phyloP scores from a whole-genome alignment of 2,797 vertebrate species.

The Alouatta caraya region DNA sequence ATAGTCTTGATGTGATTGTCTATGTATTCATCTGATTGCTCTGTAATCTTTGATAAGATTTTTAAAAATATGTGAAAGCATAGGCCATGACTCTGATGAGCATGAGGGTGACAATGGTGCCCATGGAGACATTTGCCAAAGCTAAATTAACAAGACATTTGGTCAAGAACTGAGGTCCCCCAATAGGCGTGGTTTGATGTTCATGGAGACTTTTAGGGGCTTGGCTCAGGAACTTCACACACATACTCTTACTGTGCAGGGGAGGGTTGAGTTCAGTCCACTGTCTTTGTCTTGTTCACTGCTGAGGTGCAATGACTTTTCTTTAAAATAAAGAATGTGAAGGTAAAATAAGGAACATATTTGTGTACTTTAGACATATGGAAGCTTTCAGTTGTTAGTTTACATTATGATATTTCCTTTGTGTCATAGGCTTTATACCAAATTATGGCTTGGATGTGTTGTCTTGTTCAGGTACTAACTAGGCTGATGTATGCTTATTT shows the following conservation, averaged over 20 bases:
- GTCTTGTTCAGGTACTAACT: conserved; percentile 18
- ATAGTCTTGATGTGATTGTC: neutral
- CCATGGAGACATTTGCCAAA: neutral
- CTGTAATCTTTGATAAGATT: neutral
- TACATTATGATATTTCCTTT: neutral
- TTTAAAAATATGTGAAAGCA: neutral
- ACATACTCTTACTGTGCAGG: neutral
- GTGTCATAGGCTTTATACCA: neutral
- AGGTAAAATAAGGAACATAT: neutral
- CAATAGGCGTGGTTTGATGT: fast-evolving
- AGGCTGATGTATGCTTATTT: conserved; percentile 40
- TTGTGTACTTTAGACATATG: neutral
- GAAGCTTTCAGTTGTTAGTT: neutral
- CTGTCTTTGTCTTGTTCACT: neutral
- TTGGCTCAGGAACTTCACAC: neutral
- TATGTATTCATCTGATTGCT: neutral
- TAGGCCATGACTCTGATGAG: neutral
- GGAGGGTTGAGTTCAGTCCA: neutral
- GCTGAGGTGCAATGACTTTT: neutral
- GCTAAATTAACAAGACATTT: neutral
- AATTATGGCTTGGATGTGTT: neutral
- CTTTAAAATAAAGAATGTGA: neutral
- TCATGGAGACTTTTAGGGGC: neutral
- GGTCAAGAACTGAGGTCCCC: neutral
- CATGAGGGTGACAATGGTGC: neutral